These are phyloP conservation scores for Elgaria multicarinata DNA, from an alignment of 2,113 vertebrate genomes.

Conservation along the genomic window DNA sequence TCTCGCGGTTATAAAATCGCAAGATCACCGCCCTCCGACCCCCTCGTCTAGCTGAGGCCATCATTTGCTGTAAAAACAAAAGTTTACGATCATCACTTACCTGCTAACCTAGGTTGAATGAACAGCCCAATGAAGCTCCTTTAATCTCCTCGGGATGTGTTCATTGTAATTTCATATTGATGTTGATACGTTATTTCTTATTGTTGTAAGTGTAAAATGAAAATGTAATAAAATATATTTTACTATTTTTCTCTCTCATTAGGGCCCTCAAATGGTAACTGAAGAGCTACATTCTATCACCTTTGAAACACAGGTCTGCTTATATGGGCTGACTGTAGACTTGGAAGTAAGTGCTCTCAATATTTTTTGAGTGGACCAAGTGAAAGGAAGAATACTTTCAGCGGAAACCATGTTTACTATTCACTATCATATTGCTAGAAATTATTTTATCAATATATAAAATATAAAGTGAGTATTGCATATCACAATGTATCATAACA, in stretches of 20 bases:
- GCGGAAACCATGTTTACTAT: not conserved
- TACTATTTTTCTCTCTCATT: constrained; percentile 4
- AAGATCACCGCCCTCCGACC: too few species aligned
- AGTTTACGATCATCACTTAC: too few species aligned
- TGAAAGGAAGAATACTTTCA: not conserved
- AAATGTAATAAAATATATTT: not conserved
- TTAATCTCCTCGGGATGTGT: too few species aligned
- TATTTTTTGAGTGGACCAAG: not conserved
- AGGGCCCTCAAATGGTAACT: constrained; percentile 94
- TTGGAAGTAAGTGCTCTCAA: constrained; percentile 82
- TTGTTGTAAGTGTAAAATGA: too few species aligned
- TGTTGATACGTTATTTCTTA: too few species aligned
- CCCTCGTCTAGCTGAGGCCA: too few species aligned
- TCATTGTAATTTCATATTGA: too few species aligned
- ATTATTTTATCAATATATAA: not conserved
- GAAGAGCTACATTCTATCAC: constrained; percentile 95
- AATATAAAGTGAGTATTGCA: not conserved
- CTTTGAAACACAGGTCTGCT: constrained; percentile 92
- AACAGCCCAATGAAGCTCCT: too few species aligned
- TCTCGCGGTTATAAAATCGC: too few species aligned
- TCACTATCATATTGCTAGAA: not conserved
- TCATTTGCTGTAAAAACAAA: too few species aligned
- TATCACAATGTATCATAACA: not conserved
- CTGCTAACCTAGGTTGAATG: too few species aligned
- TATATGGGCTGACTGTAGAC: constrained; percentile 91